A percentile compares a stretch with the other conserved stretches of the same genome.
Conservation (phyloP, 2,888 invertebrate genomes). For the Oscheius sp. region DNA sequence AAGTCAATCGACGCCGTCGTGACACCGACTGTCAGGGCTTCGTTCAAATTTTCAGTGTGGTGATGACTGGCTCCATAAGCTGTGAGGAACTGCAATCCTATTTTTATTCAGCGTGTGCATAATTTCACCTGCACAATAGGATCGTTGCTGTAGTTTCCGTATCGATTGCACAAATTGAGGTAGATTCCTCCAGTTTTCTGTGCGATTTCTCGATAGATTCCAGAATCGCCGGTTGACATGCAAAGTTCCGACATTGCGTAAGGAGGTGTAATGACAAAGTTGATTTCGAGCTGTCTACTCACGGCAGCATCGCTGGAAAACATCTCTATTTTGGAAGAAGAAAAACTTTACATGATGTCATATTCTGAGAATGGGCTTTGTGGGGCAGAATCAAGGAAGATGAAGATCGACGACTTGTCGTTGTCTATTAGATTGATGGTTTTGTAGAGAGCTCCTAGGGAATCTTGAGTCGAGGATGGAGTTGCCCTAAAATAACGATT, state of each 20-base stretch:
- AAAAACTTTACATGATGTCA: slow-evolving; percentile 45
- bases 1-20: not conserved
- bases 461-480: slow-evolving; percentile 41
- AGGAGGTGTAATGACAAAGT: slow-evolving; percentile 46
- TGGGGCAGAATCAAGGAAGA: slow-evolving; percentile 45
- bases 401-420: slow-evolving; percentile 54
- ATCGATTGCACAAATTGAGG: slow-evolving; percentile 45
- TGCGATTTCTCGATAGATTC: slow-evolving; percentile 41
- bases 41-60: slow-evolving; percentile 47
- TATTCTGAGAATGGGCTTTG: slow-evolving; percentile 21
- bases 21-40: not conserved
- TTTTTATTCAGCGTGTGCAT: not conserved
- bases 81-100: slow-evolving; percentile 42
- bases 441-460: slow-evolving; percentile 42
- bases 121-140: slow-evolving; percentile 44
- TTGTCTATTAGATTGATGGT: slow-evolving; percentile 43
- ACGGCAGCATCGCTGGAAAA: slow-evolving; percentile 1
- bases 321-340: not conserved
- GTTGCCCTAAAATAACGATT: slow-evolving; percentile 28
- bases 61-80: slow-evolving; percentile 52
- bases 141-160: slow-evolving; percentile 32
- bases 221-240: slow-evolving; percentile 11
- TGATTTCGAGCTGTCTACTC: slow-evolving; percentile 49
- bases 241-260: slow-evolving; percentile 43
- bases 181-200: slow-evolving; percentile 48